Evolutionary conservation across 2,888 invertebrate species (phyloP), one percentile per base, ranked within the genome.

Genomic region (Philereme vetulata): DNA sequence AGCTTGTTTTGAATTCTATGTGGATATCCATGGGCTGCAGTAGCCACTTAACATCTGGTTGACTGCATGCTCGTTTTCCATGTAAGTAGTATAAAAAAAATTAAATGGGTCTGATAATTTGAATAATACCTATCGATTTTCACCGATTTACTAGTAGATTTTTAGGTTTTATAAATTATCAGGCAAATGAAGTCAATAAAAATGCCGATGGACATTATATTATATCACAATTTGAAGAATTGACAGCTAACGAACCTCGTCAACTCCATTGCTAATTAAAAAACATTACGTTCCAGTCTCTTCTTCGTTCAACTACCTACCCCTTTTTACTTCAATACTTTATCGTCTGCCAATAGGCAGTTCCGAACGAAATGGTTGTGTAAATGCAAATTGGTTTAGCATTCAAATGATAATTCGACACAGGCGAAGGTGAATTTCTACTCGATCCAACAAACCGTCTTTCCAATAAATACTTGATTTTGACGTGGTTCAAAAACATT

Each of bases 391-490:
- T 86, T 85, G 85, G 86, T 86, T 85, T 84, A 80, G 77, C 80
- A 88, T 88, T 86, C 81, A 85, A 82, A 88, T 86, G 84, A 85
- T 88, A 85, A 88, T 86, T 82, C 72, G 65, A 79, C 78, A 76
- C 75, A 80, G 50, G 77, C 72, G 60, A 60, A 65, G 71, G 76
- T 72, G 71, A 81, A 82, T 82, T 80, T 81, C 72, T 80, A 72
- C 71, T 70, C 67, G 69, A 72, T 67, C 62, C 51, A 67, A 71
- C 75, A 77, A 44, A 11, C 44, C 10, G 72, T 72, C 72, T 75
- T 74, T 74, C 70, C 70, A 70, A 72, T 72, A 74, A 74, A 76
- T 71, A 71, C 68, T 71, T 72, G 70, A 78, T 78, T 78, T 70
- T 71, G 68, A 67, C 68, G 70, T 68, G 54, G 65, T 62, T 62